phyloP scores from a whole-genome alignment of 1,140 invertebrate genomes.

The Cotesia typhae region DNA sequence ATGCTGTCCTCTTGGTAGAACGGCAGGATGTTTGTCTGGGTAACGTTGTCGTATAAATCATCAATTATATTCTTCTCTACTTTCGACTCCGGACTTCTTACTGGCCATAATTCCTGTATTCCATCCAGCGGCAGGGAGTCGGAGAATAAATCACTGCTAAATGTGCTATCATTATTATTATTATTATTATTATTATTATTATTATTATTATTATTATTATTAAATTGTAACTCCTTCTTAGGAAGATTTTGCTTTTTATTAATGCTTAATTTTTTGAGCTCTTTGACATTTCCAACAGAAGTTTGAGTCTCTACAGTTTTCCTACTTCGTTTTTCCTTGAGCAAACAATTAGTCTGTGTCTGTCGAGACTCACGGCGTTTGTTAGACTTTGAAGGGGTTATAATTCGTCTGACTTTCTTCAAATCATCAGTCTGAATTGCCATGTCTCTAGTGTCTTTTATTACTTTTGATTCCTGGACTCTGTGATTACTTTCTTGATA shows the following conservation, averaged over 20 bases:
- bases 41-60: slow-evolving; percentile 53
- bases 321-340: slow-evolving; percentile 50
- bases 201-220: slow-evolving; percentile 42
- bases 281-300: slow-evolving; percentile 38
- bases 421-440: slow-evolving; percentile 60
- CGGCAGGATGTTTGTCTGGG: slow-evolving; percentile 53
- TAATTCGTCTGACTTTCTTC: slow-evolving; percentile 46
- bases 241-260: slow-evolving; percentile 39
- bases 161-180: slow-evolving; percentile 43
- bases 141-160: slow-evolving; percentile 61
- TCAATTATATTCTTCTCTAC: slow-evolving; percentile 56
- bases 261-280: slow-evolving; percentile 33
- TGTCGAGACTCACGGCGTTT: slow-evolving; percentile 60
- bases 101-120: slow-evolving; percentile 62
- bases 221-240: slow-evolving; percentile 48
- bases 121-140: slow-evolving; percentile 54
- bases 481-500: slow-evolving; percentile 30
- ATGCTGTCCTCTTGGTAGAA: slow-evolving; percentile 43
- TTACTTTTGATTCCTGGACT: slow-evolving; percentile 28
- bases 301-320: slow-evolving; percentile 67
- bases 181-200: slow-evolving; percentile 27
- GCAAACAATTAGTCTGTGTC: slow-evolving; percentile 62
- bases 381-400: slow-evolving; percentile 44
- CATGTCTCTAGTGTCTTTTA: slow-evolving; percentile 47
- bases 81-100: slow-evolving; percentile 59